A percentile compares a stretch with the other conserved stretches of the same genome.
phyloP scores from a whole-genome alignment of 2,888 invertebrate genomes.

The Dicranocentrus wangi region DNA sequence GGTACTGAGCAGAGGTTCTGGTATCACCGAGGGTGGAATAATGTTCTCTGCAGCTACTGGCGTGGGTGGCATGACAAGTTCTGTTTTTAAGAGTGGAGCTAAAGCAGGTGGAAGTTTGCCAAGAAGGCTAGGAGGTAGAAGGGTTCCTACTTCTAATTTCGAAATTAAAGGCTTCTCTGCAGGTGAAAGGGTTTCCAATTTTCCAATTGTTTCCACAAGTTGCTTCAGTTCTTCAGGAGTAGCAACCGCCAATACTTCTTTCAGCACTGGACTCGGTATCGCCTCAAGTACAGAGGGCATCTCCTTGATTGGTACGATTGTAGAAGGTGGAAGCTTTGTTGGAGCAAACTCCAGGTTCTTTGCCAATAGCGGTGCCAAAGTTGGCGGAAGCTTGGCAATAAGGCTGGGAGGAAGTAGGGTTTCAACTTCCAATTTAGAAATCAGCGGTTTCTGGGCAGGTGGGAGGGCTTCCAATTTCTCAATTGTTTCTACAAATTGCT shows the following conservation, averaged over 20 bases:
- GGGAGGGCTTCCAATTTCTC: not conserved
- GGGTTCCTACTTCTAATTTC: not conserved
- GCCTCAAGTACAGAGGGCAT: too few species aligned
- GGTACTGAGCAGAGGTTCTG: not conserved
- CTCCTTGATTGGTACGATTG: not conserved
- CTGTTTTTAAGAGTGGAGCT: too few species aligned
- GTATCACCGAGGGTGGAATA: not conserved
- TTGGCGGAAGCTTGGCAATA: not conserved
- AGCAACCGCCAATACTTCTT: not conserved
- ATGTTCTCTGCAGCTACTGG: not conserved
- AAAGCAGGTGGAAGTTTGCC: not conserved
- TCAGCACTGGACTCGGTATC: not conserved
- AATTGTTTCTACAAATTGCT: too few species aligned
- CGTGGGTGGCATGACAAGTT: not conserved
- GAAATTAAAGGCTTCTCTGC: not conserved
- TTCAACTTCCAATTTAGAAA: not conserved
- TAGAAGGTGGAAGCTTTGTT: not conserved
- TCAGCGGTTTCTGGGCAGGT: not conserved
- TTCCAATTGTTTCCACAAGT: not conserved
- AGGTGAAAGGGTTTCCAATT: not conserved
- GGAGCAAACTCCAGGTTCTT: not conserved
- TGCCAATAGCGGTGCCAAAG: not conserved
- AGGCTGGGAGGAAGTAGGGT: slow-evolving; percentile 20
- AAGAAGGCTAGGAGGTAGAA: not conserved
- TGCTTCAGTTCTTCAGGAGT: not conserved